These are phyloP conservation scores for Sylvietta virens DNA, from an alignment of 2,113 vertebrate genomes.

Conservation along the genomic window DNA sequence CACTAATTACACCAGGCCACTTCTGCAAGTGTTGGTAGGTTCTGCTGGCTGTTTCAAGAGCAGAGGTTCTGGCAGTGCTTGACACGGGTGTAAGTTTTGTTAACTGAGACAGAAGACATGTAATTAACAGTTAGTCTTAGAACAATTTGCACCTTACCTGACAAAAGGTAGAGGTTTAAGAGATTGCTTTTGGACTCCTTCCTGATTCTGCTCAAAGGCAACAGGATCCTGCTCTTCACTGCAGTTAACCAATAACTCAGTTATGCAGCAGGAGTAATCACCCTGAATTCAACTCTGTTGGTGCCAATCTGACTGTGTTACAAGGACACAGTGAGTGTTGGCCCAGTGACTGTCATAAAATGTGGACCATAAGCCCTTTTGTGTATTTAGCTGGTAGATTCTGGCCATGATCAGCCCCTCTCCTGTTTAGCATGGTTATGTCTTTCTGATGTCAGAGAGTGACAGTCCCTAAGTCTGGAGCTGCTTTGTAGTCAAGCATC, in stretches of 20 bases:
- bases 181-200: neutral
- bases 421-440: neutral
- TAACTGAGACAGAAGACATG: neutral
- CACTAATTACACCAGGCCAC: neutral
- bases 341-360: neutral
- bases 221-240: neutral
- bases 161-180: neutral
- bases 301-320: neutral
- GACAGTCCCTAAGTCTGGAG: neutral
- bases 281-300: neutral
- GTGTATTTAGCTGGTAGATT: neutral
- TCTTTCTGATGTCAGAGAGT: neutral
- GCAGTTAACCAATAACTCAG: neutral
- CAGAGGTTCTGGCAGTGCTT: neutral
- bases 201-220: neutral
- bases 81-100: neutral
- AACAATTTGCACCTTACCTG: neutral
- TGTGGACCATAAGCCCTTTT: neutral
- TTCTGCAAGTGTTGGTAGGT: neutral
- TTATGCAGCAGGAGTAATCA: neutral
- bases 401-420: accelerated
- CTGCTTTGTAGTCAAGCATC: neutral
- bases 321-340: neutral
- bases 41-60: neutral
- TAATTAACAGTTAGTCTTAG: neutral